These are phyloP conservation scores for Cheilinus undulatus DNA, from an alignment of 2,113 vertebrate genomes.

Conservation along the genomic window DNA sequence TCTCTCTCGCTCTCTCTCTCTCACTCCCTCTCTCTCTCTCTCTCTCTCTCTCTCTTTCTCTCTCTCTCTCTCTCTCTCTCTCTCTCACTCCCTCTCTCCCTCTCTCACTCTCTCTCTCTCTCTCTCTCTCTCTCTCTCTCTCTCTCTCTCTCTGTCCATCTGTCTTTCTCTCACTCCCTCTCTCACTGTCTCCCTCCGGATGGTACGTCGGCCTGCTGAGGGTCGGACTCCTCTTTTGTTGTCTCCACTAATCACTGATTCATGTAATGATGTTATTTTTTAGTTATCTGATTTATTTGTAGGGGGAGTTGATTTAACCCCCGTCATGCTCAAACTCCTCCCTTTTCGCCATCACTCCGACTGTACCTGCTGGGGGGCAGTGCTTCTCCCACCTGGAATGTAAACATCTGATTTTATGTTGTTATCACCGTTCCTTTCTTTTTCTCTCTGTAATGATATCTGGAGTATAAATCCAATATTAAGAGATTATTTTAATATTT, in stretches of 20 bases:
- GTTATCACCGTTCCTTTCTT: background rate
- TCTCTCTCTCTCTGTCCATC: too few species aligned
- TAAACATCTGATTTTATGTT: constrained; percentile 8
- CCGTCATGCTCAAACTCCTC: background rate
- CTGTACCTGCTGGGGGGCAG: background rate
- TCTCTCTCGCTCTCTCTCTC: too few species aligned
- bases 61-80: background rate
- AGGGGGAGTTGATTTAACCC: background rate
- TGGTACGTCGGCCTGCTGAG: constrained; percentile 5
- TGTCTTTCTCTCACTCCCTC: background rate
- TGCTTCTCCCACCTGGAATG: constrained; percentile 25
- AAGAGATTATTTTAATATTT: background rate
- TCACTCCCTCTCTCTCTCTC: background rate
- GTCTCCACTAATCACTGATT: background rate
- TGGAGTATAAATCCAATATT: background rate
- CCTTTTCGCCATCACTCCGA: too few species aligned
- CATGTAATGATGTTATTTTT: background rate
- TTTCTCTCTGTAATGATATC: background rate
- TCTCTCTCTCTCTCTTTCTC: constrained; percentile 11
- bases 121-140: constrained; percentile 6
- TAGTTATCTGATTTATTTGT: constrained; percentile 10
- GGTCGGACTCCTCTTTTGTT: constrained; percentile 24
- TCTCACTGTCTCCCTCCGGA: background rate
- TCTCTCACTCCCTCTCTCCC: background rate
- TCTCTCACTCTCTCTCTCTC: too few species aligned